These are phyloP conservation scores for Mesodorylaimus sp. DNA, from an alignment of 2,888 invertebrate species.

Conservation along the genomic window DNA sequence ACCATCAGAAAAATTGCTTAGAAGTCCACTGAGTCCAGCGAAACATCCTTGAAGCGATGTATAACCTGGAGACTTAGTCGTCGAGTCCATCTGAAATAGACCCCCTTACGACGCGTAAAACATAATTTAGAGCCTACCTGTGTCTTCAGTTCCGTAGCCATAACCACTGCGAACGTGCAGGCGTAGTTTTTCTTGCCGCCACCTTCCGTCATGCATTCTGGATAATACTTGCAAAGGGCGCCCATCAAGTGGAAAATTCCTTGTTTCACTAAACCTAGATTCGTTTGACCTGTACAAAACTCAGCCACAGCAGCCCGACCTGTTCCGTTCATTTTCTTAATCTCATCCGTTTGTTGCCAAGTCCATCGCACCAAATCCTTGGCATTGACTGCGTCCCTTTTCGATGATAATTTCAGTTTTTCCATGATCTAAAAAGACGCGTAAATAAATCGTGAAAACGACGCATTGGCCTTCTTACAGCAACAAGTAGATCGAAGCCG, in stretches of 20 bases:
- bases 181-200: neutral
- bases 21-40: neutral
- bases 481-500: too few species aligned
- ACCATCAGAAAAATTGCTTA: neutral
- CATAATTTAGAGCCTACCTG: neutral
- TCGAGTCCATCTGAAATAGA: neutral
- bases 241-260: neutral
- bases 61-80: neutral
- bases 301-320: too few species aligned
- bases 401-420: too few species aligned
- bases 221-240: neutral
- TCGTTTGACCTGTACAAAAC: too few species aligned
- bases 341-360: too few species aligned
- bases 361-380: too few species aligned
- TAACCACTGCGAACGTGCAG: neutral
- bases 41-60: neutral
- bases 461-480: too few species aligned
- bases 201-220: neutral
- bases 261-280: neutral
- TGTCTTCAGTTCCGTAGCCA: neutral
- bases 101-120: neutral
- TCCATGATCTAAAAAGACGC: too few species aligned
- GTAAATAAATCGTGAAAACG: too few species aligned
- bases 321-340: too few species aligned
- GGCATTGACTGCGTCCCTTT: too few species aligned